Conservation (phyloP, 1,140 invertebrate species). For the Mylabris phalerata region DNA sequence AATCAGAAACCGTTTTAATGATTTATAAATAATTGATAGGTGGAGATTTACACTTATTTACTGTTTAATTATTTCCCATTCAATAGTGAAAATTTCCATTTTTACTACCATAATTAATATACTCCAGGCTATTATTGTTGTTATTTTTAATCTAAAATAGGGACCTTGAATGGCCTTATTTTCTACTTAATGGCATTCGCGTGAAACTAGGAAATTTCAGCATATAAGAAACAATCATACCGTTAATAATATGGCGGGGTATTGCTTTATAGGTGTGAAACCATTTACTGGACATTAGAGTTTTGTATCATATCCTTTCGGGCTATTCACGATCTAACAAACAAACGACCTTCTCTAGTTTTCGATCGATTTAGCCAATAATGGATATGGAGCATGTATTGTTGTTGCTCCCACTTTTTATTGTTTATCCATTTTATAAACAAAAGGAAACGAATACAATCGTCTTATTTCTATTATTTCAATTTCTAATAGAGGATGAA, state of each 20-base stretch:
- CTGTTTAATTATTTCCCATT: no score
- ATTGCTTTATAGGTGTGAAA: conserved; percentile 8
- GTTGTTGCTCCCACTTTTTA: not conserved
- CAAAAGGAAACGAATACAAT: no score
- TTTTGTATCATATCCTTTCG: not conserved
- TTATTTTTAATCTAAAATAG: not conserved
- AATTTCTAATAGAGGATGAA: no score
- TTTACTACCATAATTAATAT: no score
- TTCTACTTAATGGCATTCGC: not conserved
- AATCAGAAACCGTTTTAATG: no score
- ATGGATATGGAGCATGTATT: conserved; percentile 2
- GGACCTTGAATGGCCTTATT: conserved; percentile 4
- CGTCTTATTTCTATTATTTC: no score
- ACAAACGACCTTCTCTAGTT: conserved; percentile 3
- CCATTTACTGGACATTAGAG: not conserved
- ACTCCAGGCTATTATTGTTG: not conserved
- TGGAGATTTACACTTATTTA: no score
- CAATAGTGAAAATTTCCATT: no score
- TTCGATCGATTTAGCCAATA: not conserved
- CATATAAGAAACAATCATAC: not conserved
- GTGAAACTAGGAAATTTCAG: not conserved
- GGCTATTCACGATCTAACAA: conserved; percentile 6
- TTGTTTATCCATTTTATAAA: no score
- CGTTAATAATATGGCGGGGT: conserved; percentile 1
- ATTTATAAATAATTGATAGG: no score